These are phyloP conservation scores for Mustelus asterias DNA, from an alignment of 2,113 vertebrate species.

Conservation along the genomic window DNA sequence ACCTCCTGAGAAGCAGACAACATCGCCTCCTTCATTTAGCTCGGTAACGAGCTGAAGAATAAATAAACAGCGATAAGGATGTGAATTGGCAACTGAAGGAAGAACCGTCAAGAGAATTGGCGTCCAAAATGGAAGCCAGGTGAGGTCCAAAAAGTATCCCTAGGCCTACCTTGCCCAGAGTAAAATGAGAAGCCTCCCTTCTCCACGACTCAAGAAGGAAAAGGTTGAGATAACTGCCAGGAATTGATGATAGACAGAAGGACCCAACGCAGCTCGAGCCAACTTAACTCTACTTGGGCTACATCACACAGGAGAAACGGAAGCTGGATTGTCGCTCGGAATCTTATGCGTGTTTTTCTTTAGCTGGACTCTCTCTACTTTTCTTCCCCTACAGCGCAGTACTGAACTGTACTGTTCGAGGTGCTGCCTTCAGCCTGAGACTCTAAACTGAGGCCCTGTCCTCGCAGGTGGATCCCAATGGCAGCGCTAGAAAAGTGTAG, in stretches of 20 bases:
- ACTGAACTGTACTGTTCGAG: background rate
- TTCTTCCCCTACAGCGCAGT: background rate
- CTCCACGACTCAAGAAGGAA: background rate
- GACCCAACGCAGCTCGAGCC: background rate
- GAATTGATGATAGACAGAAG: background rate
- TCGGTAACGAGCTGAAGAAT: background rate
- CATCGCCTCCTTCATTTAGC: background rate
- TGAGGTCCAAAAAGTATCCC: background rate
- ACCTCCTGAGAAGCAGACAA: background rate
- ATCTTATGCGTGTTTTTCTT: background rate
- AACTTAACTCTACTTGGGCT: background rate
- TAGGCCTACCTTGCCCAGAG: background rate
- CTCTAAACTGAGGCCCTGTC: background rate
- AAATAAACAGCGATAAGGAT: background rate
- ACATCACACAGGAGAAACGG: background rate
- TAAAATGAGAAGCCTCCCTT: background rate
- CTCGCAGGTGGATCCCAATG: background rate
- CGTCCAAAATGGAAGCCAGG: background rate
- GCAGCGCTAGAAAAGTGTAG: too few relatives aligned
- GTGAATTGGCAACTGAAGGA: background rate
- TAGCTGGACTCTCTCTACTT: background rate
- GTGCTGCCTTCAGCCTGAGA: background rate
- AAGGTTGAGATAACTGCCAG: background rate
- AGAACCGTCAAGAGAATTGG: background rate
- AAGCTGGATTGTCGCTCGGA: background rate